Percentiles rank a stretch among this genome's conserved stretches.
phyloP scores from a whole-genome alignment of 2,113 vertebrate species.

The Odocoileus virginianus region DNA sequence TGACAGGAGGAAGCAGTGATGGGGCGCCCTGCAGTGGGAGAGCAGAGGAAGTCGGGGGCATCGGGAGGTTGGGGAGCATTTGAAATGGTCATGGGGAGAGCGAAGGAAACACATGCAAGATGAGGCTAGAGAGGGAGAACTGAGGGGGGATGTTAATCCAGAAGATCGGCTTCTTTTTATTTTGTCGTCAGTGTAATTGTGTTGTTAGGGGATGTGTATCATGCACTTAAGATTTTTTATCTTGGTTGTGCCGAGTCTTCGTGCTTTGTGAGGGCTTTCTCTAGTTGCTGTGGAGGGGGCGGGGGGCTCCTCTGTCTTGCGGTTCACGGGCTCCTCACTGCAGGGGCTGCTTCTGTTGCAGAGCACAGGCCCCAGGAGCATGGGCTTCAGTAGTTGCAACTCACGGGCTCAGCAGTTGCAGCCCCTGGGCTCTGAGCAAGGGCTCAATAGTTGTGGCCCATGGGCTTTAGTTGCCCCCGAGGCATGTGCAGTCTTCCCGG shows the following conservation, averaged over 20 bases:
- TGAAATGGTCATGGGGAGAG: background rate
- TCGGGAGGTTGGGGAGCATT: background rate
- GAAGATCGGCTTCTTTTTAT: background rate
- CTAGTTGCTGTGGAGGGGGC: background rate
- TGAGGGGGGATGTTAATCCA: rapidly evolving
- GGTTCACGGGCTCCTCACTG: background rate
- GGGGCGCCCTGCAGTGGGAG: background rate
- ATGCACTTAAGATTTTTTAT: background rate
- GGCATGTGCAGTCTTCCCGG: background rate
- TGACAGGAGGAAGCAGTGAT: background rate
- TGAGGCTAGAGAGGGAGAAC: background rate
- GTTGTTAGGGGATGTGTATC: background rate
- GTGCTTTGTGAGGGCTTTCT: background rate
- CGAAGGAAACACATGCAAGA: background rate
- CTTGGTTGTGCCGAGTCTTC: background rate
- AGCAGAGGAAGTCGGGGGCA: background rate
- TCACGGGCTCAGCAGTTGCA: background rate
- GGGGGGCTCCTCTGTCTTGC: background rate
- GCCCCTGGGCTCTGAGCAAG: no score
- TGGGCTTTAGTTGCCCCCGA: background rate
- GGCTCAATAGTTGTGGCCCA: background rate
- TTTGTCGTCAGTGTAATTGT: background rate
- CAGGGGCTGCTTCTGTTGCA: background rate
- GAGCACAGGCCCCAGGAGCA: background rate
- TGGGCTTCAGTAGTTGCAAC: background rate